Evolutionary conservation across 2,888 invertebrate species (phyloP).

Genomic region (Drosophila lutescens): DNA sequence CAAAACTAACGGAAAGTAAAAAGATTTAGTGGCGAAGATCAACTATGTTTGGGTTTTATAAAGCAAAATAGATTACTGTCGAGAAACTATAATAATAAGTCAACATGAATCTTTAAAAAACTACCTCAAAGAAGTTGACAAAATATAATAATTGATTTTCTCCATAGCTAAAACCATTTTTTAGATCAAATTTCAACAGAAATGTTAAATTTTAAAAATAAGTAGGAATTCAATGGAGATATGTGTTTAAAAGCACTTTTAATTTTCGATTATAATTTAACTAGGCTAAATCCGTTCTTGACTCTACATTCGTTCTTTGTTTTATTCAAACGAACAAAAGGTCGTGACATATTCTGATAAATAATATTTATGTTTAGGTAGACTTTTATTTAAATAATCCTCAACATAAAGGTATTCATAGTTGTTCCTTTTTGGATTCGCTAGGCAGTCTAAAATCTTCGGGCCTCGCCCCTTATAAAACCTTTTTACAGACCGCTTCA

Average conservation of each 20-base stretch:
- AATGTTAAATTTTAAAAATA: too few species aligned
- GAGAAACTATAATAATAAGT: neutral
- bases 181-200: too few species aligned
- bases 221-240: too few species aligned
- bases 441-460: neutral
- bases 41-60: neutral
- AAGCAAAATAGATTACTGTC: neutral
- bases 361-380: neutral
- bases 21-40: neutral
- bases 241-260: too few species aligned
- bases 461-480: neutral
- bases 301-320: too few species aligned
- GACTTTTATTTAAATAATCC: neutral
- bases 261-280: too few species aligned
- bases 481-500: neutral
- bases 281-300: too few species aligned
- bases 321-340: neutral
- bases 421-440: neutral
- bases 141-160: too few species aligned
- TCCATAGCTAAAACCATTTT: too few species aligned
- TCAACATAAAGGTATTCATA: neutral
- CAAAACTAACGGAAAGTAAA: conserved; percentile 17
- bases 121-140: neutral
- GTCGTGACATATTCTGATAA: neutral
- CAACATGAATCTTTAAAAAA: neutral